Percentiles rank a stretch among this genome's conserved stretches.
phyloP scores from a whole-genome alignment of 2,797 vertebrate species.

The Gymnocypris eckloni region DNA sequence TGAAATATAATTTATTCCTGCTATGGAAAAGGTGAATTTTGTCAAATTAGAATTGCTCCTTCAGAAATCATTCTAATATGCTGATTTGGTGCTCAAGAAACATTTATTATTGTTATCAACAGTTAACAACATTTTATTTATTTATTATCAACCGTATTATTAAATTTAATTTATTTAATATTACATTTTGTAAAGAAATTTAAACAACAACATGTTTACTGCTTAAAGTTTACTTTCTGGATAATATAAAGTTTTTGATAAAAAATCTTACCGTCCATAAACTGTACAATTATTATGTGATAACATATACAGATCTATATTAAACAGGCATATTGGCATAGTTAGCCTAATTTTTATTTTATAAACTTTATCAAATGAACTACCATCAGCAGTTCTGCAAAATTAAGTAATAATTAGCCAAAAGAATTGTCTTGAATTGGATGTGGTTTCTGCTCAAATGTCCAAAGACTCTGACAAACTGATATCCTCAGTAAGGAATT shows the following conservation, averaged over 20 bases:
- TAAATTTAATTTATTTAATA: background rate
- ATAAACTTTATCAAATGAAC: background rate
- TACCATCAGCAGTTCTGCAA: background rate
- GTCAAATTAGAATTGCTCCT: background rate
- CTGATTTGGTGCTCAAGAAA: background rate
- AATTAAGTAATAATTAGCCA: background rate
- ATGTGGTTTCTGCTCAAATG: background rate
- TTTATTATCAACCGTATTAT: background rate
- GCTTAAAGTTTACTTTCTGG: too few relatives aligned
- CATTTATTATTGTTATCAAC: background rate
- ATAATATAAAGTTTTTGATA: background rate
- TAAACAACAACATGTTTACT: too few relatives aligned
- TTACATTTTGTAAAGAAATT: background rate
- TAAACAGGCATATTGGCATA: background rate
- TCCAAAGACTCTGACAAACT: background rate
- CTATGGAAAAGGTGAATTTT: background rate
- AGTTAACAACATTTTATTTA: background rate
- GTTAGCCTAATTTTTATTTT: background rate
- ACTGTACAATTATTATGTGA: background rate
- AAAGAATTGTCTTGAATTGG: background rate
- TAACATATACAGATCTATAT: background rate
- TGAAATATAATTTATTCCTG: background rate
- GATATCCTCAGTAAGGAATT: background rate
- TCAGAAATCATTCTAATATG: background rate
- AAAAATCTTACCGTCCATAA: background rate